phyloP scores from a whole-genome alignment of 1,140 invertebrate species.

The Sminthurides bifidus region DNA sequence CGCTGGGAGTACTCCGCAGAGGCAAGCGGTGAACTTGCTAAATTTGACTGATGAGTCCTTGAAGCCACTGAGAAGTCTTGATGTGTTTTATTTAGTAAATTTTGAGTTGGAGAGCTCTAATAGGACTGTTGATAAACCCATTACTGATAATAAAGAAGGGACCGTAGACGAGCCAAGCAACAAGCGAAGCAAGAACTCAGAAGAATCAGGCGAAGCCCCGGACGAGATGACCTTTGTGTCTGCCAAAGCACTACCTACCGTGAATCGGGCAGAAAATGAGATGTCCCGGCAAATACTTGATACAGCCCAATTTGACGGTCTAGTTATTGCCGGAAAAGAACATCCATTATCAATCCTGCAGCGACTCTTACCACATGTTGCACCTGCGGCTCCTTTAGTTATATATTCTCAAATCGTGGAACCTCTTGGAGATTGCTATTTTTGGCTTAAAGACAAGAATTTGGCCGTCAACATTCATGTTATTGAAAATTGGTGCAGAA shows the following conservation, averaged over 20 bases:
- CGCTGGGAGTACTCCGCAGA: slow-evolving; percentile 62
- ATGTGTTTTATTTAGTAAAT: slow-evolving; percentile 25
- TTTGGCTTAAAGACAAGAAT: slow-evolving; percentile 52
- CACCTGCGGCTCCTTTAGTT: slow-evolving; percentile 58
- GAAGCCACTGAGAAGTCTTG: slow-evolving; percentile 20
- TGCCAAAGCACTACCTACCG: background rate
- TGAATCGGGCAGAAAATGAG: slow-evolving; percentile 27
- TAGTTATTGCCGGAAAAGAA: slow-evolving; percentile 69
- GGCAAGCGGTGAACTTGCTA: slow-evolving; percentile 43
- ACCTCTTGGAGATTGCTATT: slow-evolving; percentile 66
- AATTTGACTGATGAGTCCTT: slow-evolving; percentile 39
- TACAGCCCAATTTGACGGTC: slow-evolving; percentile 53
- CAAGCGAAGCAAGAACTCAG: no score
- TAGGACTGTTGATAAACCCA: background rate
- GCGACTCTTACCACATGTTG: slow-evolving; percentile 59
- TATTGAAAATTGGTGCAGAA: slow-evolving; percentile 72
- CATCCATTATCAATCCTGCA: slow-evolving; percentile 67
- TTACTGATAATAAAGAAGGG: background rate
- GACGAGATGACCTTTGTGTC: background rate
- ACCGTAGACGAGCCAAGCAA: background rate
- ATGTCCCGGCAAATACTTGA: slow-evolving; percentile 28
- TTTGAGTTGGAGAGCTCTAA: background rate
- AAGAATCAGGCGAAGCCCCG: no score
- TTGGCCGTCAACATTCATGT: slow-evolving; percentile 62
- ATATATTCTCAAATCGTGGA: slow-evolving; percentile 9